Percentiles rank a stretch among this genome's conserved stretches.
Conservation (phyloP, 2,888 invertebrate genomes). For the Suillia variegata region DNA sequence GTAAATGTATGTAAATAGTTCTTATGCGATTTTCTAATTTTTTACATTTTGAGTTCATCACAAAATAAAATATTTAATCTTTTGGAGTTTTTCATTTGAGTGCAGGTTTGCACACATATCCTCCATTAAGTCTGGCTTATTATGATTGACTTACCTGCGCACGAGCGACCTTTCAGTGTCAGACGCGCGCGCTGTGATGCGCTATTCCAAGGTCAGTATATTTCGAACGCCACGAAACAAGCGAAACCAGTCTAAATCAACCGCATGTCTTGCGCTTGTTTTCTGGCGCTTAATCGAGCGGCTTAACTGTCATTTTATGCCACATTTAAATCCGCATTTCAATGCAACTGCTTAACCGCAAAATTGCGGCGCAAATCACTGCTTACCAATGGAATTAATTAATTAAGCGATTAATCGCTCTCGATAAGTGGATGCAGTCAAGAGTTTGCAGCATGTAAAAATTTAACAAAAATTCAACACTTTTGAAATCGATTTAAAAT, state of each 20-base stretch:
- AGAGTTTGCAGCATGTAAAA: neutral
- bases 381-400: slow-evolving; percentile 36
- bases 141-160: no score
- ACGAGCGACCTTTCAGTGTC: slow-evolving; percentile 4
- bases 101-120: no score
- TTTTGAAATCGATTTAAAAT: neutral
- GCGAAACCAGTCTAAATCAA: slow-evolving; percentile 16
- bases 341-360: neutral
- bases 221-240: neutral
- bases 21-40: no score
- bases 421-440: slow-evolving; percentile 30
- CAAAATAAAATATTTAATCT: no score
- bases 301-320: slow-evolving; percentile 9
- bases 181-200: neutral
- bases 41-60: no score
- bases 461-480: neutral
- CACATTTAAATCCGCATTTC: slow-evolving; percentile 12
- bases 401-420: slow-evolving; percentile 48
- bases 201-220: slow-evolving; percentile 39
- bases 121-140: no score
- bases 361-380: neutral
- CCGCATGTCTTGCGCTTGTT: neutral
- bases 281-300: neutral
- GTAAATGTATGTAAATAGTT: no score
- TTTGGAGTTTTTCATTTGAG: no score